Conservation (phyloP, 2,797 vertebrate genomes). For the Siniperca scherzeri region DNA sequence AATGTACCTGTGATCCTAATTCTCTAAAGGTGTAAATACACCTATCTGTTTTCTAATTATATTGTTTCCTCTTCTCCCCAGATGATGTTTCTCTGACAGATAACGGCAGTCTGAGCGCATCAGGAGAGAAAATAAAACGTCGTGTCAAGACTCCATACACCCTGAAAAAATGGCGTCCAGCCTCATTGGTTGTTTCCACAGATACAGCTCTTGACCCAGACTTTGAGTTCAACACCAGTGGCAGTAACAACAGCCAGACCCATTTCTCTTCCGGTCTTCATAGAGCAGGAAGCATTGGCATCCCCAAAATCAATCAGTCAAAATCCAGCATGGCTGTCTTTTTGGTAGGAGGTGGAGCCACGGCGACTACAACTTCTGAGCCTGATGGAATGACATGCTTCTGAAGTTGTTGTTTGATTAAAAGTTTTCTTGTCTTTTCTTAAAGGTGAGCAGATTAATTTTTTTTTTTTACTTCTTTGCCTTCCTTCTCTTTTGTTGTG, state of each 20-base stretch:
- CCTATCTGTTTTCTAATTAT: neutral
- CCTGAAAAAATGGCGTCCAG: constrained; percentile 94
- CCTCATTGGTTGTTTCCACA: constrained; percentile 93
- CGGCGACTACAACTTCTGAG: constrained; percentile 89
- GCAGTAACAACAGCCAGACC: constrained; percentile 19
- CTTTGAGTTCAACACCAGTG: constrained; percentile 86
- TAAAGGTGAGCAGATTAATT: neutral
- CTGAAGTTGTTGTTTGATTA: constrained; percentile 77
- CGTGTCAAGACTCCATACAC: constrained; percentile 97
- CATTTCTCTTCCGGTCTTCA: constrained; percentile 45
- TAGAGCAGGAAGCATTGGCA: constrained; percentile 55
- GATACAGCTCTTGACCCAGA: constrained; percentile 83
- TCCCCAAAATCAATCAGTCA: constrained; percentile 78
- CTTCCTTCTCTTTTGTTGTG: constrained; percentile 45
- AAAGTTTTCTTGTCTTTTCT: neutral
- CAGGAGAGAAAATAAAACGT: constrained; percentile 96
- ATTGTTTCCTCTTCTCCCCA: constrained; percentile 23
- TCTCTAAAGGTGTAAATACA: neutral
- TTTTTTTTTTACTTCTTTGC: constrained; percentile 31
- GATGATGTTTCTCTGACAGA: constrained; percentile 74
- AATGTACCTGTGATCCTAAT: neutral
- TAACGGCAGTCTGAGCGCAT: constrained; percentile 82
- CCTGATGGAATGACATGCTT: constrained; percentile 89
- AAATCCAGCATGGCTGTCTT: constrained; percentile 94
- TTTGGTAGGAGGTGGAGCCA: constrained; percentile 89